Conservation (phyloP, 1,140 invertebrate species). For the Calliopsis andreniformis region DNA sequence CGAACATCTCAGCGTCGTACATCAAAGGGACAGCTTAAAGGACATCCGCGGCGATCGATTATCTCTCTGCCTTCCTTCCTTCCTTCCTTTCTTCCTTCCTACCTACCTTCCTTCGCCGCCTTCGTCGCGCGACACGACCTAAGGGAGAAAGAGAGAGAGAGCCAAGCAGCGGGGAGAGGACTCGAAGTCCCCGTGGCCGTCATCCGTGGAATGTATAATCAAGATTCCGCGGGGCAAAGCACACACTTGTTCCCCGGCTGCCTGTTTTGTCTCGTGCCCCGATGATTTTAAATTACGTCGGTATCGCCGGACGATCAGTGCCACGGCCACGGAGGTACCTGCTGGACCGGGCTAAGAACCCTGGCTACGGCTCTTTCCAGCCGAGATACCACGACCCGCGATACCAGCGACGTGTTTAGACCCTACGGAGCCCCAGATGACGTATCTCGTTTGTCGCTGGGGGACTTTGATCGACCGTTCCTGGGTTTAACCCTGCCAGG, state of each 20-base stretch:
- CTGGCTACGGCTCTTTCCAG: slow-evolving; percentile 64
- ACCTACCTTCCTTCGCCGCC: not conserved
- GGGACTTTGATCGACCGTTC: slow-evolving; percentile 32
- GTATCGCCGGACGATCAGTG: slow-evolving; percentile 75
- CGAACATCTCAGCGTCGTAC: slow-evolving; percentile 48
- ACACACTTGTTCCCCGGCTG: slow-evolving; percentile 72
- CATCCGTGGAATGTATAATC: slow-evolving; percentile 76
- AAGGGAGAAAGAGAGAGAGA: not conserved
- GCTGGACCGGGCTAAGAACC: slow-evolving; percentile 64
- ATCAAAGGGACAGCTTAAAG: slow-evolving; percentile 61
- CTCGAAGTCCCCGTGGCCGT: slow-evolving; percentile 51
- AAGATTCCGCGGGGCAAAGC: slow-evolving; percentile 71
- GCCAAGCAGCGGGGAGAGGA: not conserved
- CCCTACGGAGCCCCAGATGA: slow-evolving; percentile 39
- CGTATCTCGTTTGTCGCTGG: slow-evolving; percentile 54
- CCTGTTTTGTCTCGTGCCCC: slow-evolving; percentile 74
- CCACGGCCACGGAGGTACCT: slow-evolving; percentile 69
- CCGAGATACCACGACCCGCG: slow-evolving; percentile 60
- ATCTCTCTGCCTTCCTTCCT: slow-evolving; percentile 36
- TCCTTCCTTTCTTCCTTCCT: not conserved
- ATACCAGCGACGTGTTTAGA: slow-evolving; percentile 62
- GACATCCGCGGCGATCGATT: slow-evolving; percentile 61
- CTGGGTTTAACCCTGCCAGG: not conserved
- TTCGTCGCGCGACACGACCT: slow-evolving; percentile 13
- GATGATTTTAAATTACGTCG: slow-evolving; percentile 75